Base-by-base conservation (phyloP, 2,113 vertebrate genomes). In the Cinclus cinclus region DNA sequence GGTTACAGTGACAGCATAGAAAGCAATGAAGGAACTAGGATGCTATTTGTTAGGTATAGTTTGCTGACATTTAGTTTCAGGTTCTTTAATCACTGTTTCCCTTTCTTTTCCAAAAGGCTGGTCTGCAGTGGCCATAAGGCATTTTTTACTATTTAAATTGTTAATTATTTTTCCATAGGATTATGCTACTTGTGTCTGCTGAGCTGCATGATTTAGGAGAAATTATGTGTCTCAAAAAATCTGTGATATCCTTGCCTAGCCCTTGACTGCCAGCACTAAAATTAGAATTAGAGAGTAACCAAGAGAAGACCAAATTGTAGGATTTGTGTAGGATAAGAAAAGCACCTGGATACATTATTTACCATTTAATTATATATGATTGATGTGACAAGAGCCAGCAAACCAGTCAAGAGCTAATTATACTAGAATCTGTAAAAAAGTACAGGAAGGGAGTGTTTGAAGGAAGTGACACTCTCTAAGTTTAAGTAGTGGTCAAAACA, bases 131-230 rank as follows among this genome's bases (percentile, higher is more conserved):
- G n/a, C 88, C 39, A 75, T 50, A 55, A 97, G 87, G 49, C 81
- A 95, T 97, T 97, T 97, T 91, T 73, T 97, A 89, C 52, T 95
- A 77, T 22, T 67, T 87, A 94, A 97, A 96, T 84, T 89, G 23
- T 83, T 93, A 69, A 83, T 88, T 92, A 64, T 93, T 96, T 92
- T 90, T 67, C 39, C 44, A 35, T 55, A 56, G 21, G 20, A 10
- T 91, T 68, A 33, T 75, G n/a, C 78, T 83, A 67, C 41, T 81
- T 70, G 52, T 15, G 41, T 87, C 52, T 81, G 52, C 27, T 70
- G 22, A 78, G 24, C 25, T 71, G 12, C 31, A 24, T 78, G 56
- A 70, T 89, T 84, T 87, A 84, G 55, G 42, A 88, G 70, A 87
- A 62, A 15, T 59, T 67, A 52, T 15, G 15, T 78, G 64, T 59